These are phyloP conservation scores for Toxotes jaculatrix DNA, from an alignment of 2,113 vertebrate species.

Conservation along the genomic window DNA sequence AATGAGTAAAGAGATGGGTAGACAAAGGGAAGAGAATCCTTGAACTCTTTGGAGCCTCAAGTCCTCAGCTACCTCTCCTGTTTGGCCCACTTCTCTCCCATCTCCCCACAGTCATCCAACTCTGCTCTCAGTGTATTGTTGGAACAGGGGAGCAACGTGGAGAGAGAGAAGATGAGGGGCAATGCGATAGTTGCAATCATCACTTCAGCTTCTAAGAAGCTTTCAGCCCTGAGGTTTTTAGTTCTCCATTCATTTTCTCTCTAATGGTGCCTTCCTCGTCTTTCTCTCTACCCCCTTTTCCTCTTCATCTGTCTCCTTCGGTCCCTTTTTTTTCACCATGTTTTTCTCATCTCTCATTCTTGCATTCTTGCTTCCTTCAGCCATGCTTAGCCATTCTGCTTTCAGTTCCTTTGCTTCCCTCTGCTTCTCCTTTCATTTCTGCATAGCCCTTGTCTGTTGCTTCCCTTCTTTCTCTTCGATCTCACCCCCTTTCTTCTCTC, in stretches of 20 bases:
- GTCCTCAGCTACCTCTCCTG: slow-evolving; percentile 59
- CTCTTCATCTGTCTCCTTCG: slow-evolving; percentile 58
- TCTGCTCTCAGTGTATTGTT: slow-evolving; percentile 46
- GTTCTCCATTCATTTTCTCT: slow-evolving; percentile 64
- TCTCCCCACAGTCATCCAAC: slow-evolving; percentile 42
- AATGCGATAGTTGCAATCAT: slow-evolving; percentile 64
- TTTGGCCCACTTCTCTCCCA: slow-evolving; percentile 57
- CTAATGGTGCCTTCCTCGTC: slow-evolving; percentile 66
- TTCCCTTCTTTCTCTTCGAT: slow-evolving; percentile 62
- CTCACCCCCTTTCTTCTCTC: slow-evolving; percentile 66
- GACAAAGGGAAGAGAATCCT: slow-evolving; percentile 49
- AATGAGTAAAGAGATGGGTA: slow-evolving; percentile 34
- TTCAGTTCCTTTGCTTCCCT: slow-evolving; percentile 45
- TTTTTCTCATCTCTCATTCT: slow-evolving; percentile 67
- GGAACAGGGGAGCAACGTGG: slow-evolving; percentile 50
- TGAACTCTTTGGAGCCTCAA: slow-evolving; percentile 59
- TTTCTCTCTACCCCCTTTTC: slow-evolving; percentile 34
- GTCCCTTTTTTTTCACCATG: slow-evolving; percentile 35
- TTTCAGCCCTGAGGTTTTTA: slow-evolving; percentile 67
- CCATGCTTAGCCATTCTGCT: slow-evolving; percentile 70
- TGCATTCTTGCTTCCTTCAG: slow-evolving; percentile 61
- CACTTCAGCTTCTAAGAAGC: slow-evolving; percentile 63
- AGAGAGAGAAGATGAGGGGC: slow-evolving; percentile 49
- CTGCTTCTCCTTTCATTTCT: slow-evolving; percentile 63
- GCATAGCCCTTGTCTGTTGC: slow-evolving; percentile 54